Evolutionary conservation across 2,888 invertebrate genomes (phyloP).

Genomic region (Nezara viridula): DNA sequence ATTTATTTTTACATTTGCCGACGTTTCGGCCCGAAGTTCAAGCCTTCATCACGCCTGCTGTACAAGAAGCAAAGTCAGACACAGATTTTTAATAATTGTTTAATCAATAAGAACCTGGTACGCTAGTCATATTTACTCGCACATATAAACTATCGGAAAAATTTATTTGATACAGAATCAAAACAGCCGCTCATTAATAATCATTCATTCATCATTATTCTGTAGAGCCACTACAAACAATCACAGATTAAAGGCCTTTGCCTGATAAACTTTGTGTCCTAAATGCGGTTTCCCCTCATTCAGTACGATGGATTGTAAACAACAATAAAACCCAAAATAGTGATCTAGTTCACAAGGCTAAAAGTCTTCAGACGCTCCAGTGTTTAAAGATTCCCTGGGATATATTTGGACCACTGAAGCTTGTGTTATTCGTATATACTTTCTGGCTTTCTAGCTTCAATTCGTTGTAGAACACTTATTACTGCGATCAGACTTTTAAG

Average conservation of each 20-base stretch:
- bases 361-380: constrained; percentile 7
- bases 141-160: no score
- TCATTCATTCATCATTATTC: background rate
- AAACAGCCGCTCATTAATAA: background rate
- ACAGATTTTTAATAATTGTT: no score
- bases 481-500: background rate
- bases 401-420: constrained; percentile 7
- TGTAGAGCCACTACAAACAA: background rate
- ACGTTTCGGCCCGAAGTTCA: no score
- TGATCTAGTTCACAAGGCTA: background rate
- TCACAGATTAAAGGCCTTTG: background rate
- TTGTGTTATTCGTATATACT: background rate
- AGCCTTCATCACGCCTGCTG: no score
- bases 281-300: background rate
- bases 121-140: no score
- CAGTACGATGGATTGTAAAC: background rate
- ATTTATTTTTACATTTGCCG: no score
- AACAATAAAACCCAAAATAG: constrained; percentile 17
- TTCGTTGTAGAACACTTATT: background rate
- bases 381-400: background rate
- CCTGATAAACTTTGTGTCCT: background rate
- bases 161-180: no score
- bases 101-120: no score
- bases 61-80: no score
- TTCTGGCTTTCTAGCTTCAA: background rate